Base-by-base conservation (phyloP, 2,797 vertebrate genomes). In the Lagocephalus sceleratus region DNA sequence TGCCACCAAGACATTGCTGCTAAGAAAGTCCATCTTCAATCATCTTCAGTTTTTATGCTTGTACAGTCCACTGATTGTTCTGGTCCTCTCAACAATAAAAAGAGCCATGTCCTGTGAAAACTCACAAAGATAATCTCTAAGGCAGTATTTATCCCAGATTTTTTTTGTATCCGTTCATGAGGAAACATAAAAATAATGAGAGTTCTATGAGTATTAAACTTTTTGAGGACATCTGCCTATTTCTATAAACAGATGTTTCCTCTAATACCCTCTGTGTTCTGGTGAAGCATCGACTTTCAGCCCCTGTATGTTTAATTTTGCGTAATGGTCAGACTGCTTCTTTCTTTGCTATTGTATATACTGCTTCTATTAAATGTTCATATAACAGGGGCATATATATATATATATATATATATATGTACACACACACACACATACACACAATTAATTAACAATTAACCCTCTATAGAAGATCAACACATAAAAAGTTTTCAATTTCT, bases 181-280 rank as follows among this genome's bases (percentile, higher is more conserved):
- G 3, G 32, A 35, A 14, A 14, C 32, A 35, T 35, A 35, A 35
- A 35, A 55, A 76, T 68, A 61, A 77, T 42, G 56, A 51, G 54
- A 61, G 47, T 52, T 57, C 48, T 66, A 56, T 42, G 29, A 65
- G 65, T 54, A 71, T 66, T 61, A 74, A 63, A 66, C 32, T 52
- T 71, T 71, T 63, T 42, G 15, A 54, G 66, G 52, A 54, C 68
- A 75, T 76, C 59, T 79, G 76, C 75, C 58, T 74, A 26, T 52
- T 52, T 66, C 40, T 32, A 64, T 46, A 70, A 82, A 76, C 81
- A 84, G 70, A 81, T 76, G 75, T 80, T 79, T 70, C 45, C 47
- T 47, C 50, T 80, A 76, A 82, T 85, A 73, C 58, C 21, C 8
- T 14, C 19, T 14, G 1, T 32, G 53, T 51, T 55, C 47, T 43